Conservation (phyloP, 1,140 invertebrate species). For the Chrysoperla carnea region DNA sequence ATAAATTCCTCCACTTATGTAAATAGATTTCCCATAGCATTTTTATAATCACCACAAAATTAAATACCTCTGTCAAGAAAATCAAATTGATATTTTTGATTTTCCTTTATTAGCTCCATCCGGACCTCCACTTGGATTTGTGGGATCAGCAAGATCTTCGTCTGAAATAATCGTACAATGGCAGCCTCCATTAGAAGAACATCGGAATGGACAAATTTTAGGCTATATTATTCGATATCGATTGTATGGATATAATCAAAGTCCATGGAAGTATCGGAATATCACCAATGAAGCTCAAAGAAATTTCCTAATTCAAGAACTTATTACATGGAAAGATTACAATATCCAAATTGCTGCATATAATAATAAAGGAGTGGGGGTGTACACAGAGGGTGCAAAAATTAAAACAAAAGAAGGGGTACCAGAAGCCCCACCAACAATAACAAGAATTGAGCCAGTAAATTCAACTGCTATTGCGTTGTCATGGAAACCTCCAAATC, state of each 20-base stretch:
- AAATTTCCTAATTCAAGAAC: slow-evolving; percentile 80
- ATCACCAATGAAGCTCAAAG: slow-evolving; percentile 85
- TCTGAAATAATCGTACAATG: slow-evolving; percentile 95
- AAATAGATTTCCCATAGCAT: too few relatives aligned
- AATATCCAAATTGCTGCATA: slow-evolving; percentile 93
- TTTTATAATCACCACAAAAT: too few relatives aligned
- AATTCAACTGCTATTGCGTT: slow-evolving; percentile 78
- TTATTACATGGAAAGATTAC: slow-evolving; percentile 97
- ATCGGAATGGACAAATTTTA: slow-evolving; percentile 84
- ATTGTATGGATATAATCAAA: slow-evolving; percentile 76
- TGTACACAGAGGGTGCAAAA: slow-evolving; percentile 77
- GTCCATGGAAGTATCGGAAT: slow-evolving; percentile 76
- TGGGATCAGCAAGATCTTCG: slow-evolving; percentile 77
- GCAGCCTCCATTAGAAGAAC: slow-evolving; percentile 84
- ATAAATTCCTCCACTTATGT: too few relatives aligned
- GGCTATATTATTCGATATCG: slow-evolving; percentile 88
- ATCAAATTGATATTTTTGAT: neutral
- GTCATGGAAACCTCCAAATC: slow-evolving; percentile 82
- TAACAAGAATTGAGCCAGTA: slow-evolving; percentile 54
- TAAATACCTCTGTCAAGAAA: too few relatives aligned
- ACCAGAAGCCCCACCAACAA: slow-evolving; percentile 78
- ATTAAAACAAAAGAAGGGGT: slow-evolving; percentile 92
- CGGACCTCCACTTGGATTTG: slow-evolving; percentile 73
- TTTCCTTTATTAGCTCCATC: slow-evolving; percentile 50
- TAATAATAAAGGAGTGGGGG: slow-evolving; percentile 91